These are phyloP conservation scores for Drosophila varians DNA, from an alignment of 1,140 invertebrate genomes.

Conservation along the genomic window DNA sequence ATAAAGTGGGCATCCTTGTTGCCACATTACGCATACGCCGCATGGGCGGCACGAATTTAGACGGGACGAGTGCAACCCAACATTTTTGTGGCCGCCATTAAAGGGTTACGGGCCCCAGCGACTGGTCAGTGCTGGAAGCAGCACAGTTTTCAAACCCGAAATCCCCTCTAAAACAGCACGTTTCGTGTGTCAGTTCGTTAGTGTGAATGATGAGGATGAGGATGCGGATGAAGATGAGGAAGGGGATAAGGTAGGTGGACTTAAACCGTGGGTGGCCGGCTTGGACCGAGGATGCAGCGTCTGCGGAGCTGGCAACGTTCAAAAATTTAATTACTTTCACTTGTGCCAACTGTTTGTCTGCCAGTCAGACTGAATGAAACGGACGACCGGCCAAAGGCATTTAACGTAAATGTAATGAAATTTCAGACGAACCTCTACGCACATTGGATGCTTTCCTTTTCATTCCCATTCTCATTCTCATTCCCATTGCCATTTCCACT, in stretches of 20 bases:
- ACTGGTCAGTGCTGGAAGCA: background rate
- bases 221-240: background rate
- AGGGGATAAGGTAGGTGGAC: background rate
- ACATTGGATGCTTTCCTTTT: constrained; percentile 31
- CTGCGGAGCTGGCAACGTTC: constrained; percentile 30
- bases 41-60: constrained; percentile 11
- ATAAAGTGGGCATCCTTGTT: constrained; percentile 58
- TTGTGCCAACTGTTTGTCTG: constrained; percentile 74
- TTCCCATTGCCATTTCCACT: background rate
- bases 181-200: constrained; percentile 66
- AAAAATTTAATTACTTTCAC: constrained; percentile 82
- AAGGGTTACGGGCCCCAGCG: constrained; percentile 36
- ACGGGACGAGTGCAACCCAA: constrained; percentile 60
- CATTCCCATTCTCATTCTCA: constrained; percentile 13
- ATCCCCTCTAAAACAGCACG: constrained; percentile 44
- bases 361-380: constrained; percentile 30
- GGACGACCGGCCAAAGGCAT: constrained; percentile 66
- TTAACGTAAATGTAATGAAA: constrained; percentile 79
- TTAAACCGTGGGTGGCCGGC: background rate
- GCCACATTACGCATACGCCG: constrained; percentile 63
- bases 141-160: background rate
- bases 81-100: constrained; percentile 73
- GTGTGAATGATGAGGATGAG: constrained; percentile 57
- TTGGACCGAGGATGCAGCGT: constrained; percentile 2
- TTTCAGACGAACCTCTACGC: constrained; percentile 62